These are phyloP conservation scores for Sylvia atricapilla DNA, from an alignment of 2,113 vertebrate genomes.

Conservation along the genomic window DNA sequence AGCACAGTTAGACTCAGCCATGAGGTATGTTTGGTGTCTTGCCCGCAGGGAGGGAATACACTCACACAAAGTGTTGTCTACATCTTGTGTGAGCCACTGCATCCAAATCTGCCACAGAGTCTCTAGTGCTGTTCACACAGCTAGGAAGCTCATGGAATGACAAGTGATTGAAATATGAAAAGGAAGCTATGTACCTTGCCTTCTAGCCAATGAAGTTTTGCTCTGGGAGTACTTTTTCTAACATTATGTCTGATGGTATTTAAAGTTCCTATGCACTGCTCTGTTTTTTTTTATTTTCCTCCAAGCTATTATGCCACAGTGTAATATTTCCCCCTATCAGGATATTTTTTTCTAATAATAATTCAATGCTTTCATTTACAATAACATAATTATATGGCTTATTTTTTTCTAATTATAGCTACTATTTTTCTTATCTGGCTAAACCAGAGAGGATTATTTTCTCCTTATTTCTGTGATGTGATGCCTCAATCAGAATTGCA, in stretches of 20 bases:
- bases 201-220: background rate
- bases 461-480: background rate
- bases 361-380: background rate
- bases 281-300: background rate
- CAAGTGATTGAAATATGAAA: background rate
- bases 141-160: background rate
- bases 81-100: background rate
- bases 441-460: conserved; percentile 21
- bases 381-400: background rate
- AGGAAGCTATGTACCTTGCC: background rate
- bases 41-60: background rate
- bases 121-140: background rate
- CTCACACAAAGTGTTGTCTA: background rate
- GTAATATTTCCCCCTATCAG: background rate
- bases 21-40: conserved; percentile 8
- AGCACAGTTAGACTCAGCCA: conserved; percentile 29
- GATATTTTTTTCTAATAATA: background rate
- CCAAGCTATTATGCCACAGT: background rate
- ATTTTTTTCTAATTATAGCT: background rate
- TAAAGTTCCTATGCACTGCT: background rate
- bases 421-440: conserved; percentile 18
- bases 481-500: background rate
- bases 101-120: background rate
- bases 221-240: background rate
- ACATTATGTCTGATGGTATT: background rate